Evolutionary conservation across 92 coral and sea anemone genomes (phyloP), one percentile per base, ranked within the genome.

Genomic region (Palythoa grandiflora): DNA sequence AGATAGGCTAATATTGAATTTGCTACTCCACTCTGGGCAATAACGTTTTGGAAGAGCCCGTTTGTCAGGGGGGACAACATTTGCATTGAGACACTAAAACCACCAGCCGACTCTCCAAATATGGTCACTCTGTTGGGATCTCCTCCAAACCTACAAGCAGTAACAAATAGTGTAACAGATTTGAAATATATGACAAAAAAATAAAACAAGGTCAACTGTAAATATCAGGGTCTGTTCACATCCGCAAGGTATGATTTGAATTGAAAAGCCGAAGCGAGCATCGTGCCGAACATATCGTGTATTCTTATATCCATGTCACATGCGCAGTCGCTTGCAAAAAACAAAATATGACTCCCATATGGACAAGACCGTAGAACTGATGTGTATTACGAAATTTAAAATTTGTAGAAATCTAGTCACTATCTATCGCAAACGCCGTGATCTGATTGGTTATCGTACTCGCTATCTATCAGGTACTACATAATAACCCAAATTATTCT

Each of bases 21-120:
- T n/a, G 81, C 80, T 9, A 77, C 80, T n/a, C 88, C 88, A 70
- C 88, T 85, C 81, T 71, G 77, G 28, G 88, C 40, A 48, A 84
- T 68, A 14, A 71, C 88, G 7, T 71, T 71, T 12, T 20, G 53
- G 68, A 68, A 84, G 1, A 85, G 81, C 1, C 80, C 80, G 6
- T 51, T 52, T 15, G 88, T 68, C 88, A 85, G 88, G 83, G 88
- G 87, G 71, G 88, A 85, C 81, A 85, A 63, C 83, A 73, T 85
- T 21, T 71, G 88, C 21, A 85, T 8, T 2, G 88, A 71, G 47
- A 63, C 88, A 16, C 88, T 85, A 3, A 52, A 40, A 71, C 88
- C 88, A 11, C 88, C 88, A 51, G 88, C 80, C n/a, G 88, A 85
- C 37, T 47, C 80, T n/a, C 88, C 88, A 53, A 54, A 75, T 73